A percentile compares a stretch with the other conserved stretches of the same genome.
Evolutionary conservation across 2,888 invertebrate species (phyloP).

Genomic region (Calameuta pallipes): DNA sequence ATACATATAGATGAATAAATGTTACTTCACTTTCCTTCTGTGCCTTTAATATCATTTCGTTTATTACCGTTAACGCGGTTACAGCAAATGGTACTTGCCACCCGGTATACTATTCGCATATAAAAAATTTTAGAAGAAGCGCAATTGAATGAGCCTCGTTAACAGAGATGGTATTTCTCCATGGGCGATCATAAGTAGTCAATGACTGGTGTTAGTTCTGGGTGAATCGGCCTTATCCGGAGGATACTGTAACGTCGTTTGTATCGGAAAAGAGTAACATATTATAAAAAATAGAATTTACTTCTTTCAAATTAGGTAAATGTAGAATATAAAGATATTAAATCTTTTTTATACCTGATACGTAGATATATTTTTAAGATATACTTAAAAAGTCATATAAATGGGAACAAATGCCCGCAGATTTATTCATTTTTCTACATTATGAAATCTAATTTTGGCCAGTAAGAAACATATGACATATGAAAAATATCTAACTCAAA

Average conservation of each 20-base stretch:
- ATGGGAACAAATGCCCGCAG: no score
- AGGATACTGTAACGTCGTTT: not conserved
- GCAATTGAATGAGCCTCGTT: slow-evolving; percentile 39
- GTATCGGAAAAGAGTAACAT: not conserved
- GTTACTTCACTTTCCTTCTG: not conserved
- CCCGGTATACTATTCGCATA: slow-evolving; percentile 22
- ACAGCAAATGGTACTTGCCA: slow-evolving; percentile 6
- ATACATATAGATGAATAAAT: not conserved
- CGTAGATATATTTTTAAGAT: no score
- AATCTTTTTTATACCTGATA: not conserved
- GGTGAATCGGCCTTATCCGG: not conserved
- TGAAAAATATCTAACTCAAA: no score
- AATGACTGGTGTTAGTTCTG: slow-evolving; percentile 35
- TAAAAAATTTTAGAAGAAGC: slow-evolving; percentile 26
- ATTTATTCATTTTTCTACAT: no score
- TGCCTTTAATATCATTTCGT: not conserved
- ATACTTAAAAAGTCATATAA: no score
- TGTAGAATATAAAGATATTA: not conserved
- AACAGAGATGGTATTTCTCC: slow-evolving; percentile 28
- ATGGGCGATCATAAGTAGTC: slow-evolving; percentile 29
- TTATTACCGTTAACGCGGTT: not conserved
- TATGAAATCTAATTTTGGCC: no score
- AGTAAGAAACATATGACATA: no score
- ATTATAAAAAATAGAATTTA: not conserved
- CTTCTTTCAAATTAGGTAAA: not conserved